Evolutionary conservation across 37 sponge, comb jelly and placozoan species (phyloP), one percentile per base, ranked within the genome.

Genomic region (Theonella swinhoei): DNA sequence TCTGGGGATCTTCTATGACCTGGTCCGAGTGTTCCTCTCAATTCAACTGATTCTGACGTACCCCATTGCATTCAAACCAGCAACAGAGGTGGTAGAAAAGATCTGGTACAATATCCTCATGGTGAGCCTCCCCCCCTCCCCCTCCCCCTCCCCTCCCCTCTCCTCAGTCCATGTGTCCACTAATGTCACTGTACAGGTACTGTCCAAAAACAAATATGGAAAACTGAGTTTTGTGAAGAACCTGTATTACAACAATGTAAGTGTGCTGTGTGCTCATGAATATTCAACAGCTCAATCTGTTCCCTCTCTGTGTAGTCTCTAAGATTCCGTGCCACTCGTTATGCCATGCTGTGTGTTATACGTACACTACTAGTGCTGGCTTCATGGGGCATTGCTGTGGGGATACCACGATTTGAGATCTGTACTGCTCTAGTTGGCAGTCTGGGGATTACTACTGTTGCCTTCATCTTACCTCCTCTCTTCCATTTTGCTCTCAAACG

Each of bases 31-130:
- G 29, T 72, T 86, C n/a, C 90, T 94, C 31, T 87, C 91, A 0
- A 20, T 89, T 37, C 91, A 94, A 80, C 76, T 94, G 34, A 87
- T 85, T 24, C 82, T 94, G 0, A 90, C 94, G 30, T 94, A 84
- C 70, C 94, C 94, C 60, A 89, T 94, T 68, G 94, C 90, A 30
- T 79, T 94, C 65, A 94, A 94, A 61, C 94, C 94, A 8, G 91
- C 94, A 33, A 69, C 88, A 39, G 91, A 94, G 36, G 88, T 94
- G 0, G 32, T 84, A 62, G 94, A 94, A 59, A 85, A 92, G 58
- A 84, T 92, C 2, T 23, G 54, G 22, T 61, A 65, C 43, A 78
- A 72, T 30, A 24, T 78, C 2, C 75, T 79, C 11, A 73, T 78
- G 84, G 89, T 88, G 26, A 43, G 78, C 28, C 5, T 65, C 5